Conservation (phyloP, 2,113 vertebrate species). For the Nycticryphes semicollaris region DNA sequence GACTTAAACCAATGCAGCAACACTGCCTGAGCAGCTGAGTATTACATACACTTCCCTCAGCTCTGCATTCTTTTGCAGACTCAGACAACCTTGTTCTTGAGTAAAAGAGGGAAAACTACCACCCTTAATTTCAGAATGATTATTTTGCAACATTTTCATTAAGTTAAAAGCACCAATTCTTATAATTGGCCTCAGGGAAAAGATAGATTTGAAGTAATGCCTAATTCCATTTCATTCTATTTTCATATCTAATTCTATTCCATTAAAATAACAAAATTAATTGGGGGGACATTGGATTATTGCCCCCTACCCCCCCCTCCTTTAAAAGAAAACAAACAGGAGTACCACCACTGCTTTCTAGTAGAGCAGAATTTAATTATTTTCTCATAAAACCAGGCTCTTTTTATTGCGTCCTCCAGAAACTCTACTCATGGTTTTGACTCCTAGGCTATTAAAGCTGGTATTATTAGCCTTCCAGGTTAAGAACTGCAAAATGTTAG, state of each 20-base stretch:
- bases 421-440: background rate
- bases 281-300: background rate
- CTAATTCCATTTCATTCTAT: too few relatives aligned
- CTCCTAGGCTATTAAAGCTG: background rate
- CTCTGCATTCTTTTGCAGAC: background rate
- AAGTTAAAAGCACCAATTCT: slow-evolving; percentile 44
- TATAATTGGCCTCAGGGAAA: background rate
- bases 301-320: background rate
- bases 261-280: slow-evolving; percentile 3
- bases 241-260: background rate
- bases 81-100: background rate
- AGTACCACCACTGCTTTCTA: background rate
- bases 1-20: background rate
- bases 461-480: background rate
- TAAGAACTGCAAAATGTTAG: background rate
- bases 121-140: background rate
- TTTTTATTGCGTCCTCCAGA: background rate
- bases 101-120: background rate
- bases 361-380: background rate
- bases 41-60: background rate
- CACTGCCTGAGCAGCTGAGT: background rate
- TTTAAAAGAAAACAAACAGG: background rate
- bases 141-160: slow-evolving; percentile 4
- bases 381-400: background rate
- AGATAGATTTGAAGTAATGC: background rate